phyloP scores from a whole-genome alignment of 2,797 vertebrate species.

The Chloroceryle inda region DNA sequence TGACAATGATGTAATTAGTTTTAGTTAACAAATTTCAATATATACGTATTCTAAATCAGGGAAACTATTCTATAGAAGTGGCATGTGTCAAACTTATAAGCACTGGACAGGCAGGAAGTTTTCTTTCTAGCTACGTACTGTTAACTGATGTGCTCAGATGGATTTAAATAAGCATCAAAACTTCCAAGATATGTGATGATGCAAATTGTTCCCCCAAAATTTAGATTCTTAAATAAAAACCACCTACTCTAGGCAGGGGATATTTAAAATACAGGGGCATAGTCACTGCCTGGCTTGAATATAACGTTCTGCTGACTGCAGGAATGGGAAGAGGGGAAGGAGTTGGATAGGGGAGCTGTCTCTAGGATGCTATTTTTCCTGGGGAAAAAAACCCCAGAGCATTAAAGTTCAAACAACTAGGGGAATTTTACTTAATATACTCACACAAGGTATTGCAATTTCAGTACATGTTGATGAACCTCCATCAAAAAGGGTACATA shows the following conservation, averaged over 20 bases:
- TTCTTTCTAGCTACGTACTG: neutral
- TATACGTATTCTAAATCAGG: neutral
- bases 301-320: neutral
- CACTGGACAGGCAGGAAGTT: neutral
- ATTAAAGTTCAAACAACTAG: neutral
- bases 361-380: neutral
- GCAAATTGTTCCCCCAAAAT: neutral
- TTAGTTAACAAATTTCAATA: neutral
- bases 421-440: neutral
- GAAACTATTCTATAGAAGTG: neutral
- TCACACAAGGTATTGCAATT: neutral
- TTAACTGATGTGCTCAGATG: neutral
- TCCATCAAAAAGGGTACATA: neutral
- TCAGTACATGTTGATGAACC: neutral
- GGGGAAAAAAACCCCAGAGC: neutral
- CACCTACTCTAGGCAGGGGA: neutral
- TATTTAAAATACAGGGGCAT: neutral
- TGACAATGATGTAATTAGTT: neutral
- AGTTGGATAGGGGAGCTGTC: neutral
- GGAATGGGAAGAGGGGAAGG: neutral
- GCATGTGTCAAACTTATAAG: neutral
- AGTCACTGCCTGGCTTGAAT: neutral
- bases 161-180: neutral
- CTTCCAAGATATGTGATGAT: neutral
- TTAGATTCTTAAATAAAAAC: neutral